Base-by-base conservation (phyloP, 2,888 invertebrate genomes). In the Microctonus aethiopoides region DNA sequence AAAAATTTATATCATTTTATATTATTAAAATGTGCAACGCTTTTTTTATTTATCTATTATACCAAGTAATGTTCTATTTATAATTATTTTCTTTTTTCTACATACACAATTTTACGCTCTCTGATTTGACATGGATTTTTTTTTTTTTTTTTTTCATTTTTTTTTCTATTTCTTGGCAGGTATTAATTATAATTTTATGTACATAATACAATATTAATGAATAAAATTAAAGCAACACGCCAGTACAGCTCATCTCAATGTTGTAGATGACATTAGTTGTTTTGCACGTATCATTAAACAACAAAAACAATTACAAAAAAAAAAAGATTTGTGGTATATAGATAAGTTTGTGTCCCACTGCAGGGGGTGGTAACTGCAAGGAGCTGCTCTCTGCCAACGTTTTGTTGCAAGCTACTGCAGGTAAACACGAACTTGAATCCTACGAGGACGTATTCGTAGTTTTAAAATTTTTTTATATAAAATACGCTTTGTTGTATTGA, bases 321-420 rank as follows among this genome's bases (percentile, higher is more conserved):
- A 66, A 79, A 76, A 77, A 83, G 82, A 82, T 83, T 80, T 83
- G 80, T 83, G 85, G 84, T 84, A 83, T 86, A 86, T 85, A 86
- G 86, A 86, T 85, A 84, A 86, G 86, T 86, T 86, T 86, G 86
- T 86, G 86, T 86, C 84, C 86, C 85, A 83, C 86, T 86, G 85
- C 86, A 86, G 86, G 86, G 86, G 85, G 85, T 86, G 85, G 85
- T 86, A 86, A 86, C 85, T 85, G 85, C 85, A 85, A 86, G 86
- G 84, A 86, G 86, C 84, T 86, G 84, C 84, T 84, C 82, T 83
- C 83, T 84, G 83, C 81, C 85, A 82, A 83, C 85, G 83, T 46
- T 82, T n/a, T n/a, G 83, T 85, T 86, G 86, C 86, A 75, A 85
- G 84, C 86, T 83, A 86, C 84, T 84, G 84, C 86, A 86, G 86